Conservation (phyloP, 2,113 vertebrate species). For the Eptesicus fuscus region DNA sequence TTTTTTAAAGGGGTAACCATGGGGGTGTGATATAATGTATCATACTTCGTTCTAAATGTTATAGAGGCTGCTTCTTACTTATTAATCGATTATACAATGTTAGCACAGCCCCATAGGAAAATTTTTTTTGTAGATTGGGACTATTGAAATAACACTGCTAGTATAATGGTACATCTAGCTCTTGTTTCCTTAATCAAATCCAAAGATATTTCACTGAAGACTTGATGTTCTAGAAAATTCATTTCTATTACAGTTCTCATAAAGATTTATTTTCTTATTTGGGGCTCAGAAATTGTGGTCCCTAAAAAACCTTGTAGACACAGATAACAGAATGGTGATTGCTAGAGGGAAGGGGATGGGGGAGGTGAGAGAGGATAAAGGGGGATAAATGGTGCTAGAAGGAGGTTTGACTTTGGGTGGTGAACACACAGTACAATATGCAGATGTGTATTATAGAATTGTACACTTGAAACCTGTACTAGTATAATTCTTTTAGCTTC, state of each 20-base stretch:
- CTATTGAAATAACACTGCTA: background rate
- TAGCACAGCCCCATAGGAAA: background rate
- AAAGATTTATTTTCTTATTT: background rate
- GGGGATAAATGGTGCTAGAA: background rate
- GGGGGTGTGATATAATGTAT: background rate
- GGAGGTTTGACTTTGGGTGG: background rate
- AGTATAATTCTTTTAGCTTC: no score
- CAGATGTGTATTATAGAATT: background rate
- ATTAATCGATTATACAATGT: background rate
- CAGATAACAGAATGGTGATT: background rate
- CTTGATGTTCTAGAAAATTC: background rate
- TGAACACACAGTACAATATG: background rate
- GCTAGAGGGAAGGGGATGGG: background rate
- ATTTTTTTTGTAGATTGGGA: background rate
- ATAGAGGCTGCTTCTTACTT: background rate
- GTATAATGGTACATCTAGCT: background rate
- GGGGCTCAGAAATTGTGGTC: background rate
- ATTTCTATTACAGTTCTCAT: background rate
- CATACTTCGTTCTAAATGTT: background rate
- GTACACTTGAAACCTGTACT: background rate
- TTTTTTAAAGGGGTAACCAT: background rate
- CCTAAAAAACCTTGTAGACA: background rate
- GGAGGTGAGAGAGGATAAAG: background rate
- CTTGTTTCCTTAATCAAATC: constrained; percentile 10
- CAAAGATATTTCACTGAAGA: background rate